phyloP scores from a whole-genome alignment of 35 echinoderm and acorn worm genomes.

The Heliocidaris tuberculata region DNA sequence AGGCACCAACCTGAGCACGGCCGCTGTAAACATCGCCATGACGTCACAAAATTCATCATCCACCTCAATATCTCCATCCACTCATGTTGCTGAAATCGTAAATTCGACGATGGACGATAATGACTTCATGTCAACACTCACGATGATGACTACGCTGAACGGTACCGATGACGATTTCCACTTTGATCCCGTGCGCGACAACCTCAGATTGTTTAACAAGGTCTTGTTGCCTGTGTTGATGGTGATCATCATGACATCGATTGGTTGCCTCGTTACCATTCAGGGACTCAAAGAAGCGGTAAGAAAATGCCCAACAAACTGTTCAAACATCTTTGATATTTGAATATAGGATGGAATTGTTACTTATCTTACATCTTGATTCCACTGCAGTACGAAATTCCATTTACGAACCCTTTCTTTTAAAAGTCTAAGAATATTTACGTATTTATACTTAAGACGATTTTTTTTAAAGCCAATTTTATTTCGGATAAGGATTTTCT shows the following conservation, averaged over 20 bases:
- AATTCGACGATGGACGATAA: neutral
- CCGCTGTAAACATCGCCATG: neutral
- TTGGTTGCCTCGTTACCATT: constrained; percentile 30
- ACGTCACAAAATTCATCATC: neutral
- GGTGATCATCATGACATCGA: constrained; percentile 47
- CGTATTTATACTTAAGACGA: too few species aligned
- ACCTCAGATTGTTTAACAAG: neutral
- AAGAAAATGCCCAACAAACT: neutral
- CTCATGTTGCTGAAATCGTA: neutral
- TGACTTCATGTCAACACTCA: neutral
- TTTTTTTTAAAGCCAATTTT: too few species aligned
- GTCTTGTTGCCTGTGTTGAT: neutral
- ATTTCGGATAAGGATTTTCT: too few species aligned
- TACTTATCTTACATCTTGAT: too few species aligned
- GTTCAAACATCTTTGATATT: neutral
- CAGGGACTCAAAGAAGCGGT: constrained; percentile 29
- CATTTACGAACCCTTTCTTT: too few species aligned
- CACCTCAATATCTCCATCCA: neutral
- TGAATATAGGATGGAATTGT: too few species aligned
- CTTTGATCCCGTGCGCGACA: neutral
- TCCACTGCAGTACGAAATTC: too few species aligned
- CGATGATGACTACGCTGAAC: neutral
- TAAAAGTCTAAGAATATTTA: too few species aligned
- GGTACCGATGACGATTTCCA: neutral
- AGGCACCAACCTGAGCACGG: neutral